Evolutionary conservation across 2,888 invertebrate species (phyloP).

Genomic region (Chrysina gloriosa): DNA sequence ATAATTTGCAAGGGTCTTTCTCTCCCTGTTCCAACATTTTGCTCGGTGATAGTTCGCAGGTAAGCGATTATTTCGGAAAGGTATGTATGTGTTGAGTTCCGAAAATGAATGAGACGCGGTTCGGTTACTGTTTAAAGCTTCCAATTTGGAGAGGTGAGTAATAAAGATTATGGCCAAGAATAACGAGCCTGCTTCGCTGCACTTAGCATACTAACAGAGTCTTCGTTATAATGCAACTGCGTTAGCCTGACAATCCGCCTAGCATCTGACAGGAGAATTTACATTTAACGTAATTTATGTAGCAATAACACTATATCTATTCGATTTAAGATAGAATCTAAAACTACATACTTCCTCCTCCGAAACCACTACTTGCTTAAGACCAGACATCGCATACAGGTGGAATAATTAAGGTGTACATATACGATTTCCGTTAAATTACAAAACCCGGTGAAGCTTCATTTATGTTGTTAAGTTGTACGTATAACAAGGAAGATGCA

Average conservation of each 20-base stretch:
- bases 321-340: too few relatives aligned
- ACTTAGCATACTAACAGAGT: conserved; percentile 20
- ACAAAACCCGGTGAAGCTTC: too few relatives aligned
- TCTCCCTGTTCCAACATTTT: neutral
- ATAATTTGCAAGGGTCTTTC: conserved; percentile 25
- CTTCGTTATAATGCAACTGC: conserved; percentile 20
- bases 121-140: conserved; percentile 33
- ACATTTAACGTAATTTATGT: conserved; percentile 24
- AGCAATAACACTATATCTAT: conserved; percentile 3
- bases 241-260: conserved; percentile 12
- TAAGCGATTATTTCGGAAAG: conserved; percentile 24
- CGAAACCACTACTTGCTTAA: neutral
- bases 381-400: too few relatives aligned
- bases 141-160: conserved; percentile 35
- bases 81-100: conserved; percentile 33
- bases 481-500: too few relatives aligned
- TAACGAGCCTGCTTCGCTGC: conserved; percentile 14
- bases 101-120: conserved; percentile 27
- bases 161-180: conserved; percentile 28
- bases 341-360: too few relatives aligned
- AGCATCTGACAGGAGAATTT: conserved; percentile 8
- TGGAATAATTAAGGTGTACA: too few relatives aligned
- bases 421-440: too few relatives aligned
- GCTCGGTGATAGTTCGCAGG: neutral
- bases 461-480: too few relatives aligned